Conservation (phyloP, 1,140 invertebrate species). For the Anastrepha ludens region DNA sequence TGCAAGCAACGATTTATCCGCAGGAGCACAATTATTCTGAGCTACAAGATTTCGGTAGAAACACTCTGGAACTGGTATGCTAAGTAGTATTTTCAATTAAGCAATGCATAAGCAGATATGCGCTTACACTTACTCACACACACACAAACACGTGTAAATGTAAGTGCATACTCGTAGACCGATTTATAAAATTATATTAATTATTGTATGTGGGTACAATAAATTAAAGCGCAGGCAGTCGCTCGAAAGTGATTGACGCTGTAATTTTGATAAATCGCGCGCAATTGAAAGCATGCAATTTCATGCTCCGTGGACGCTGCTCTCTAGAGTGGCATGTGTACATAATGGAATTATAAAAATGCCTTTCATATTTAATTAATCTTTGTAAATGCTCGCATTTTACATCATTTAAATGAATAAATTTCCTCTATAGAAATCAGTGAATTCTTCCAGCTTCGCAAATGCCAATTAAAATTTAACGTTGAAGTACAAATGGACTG, state of each 20-base stretch:
- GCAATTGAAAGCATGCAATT: no score
- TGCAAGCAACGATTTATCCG: background rate
- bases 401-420: background rate
- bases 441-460: background rate
- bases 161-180: background rate
- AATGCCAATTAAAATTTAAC: background rate
- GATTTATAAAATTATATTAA: background rate
- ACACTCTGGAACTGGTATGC: background rate
- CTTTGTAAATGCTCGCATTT: background rate
- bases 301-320: no score
- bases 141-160: background rate
- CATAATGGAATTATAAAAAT: conserved; percentile 42
- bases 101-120: background rate
- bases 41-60: background rate
- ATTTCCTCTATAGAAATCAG: background rate
- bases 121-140: background rate
- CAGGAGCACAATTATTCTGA: background rate
- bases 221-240: no score
- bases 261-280: no score
- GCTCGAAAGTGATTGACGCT: no score
- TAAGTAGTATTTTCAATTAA: background rate
- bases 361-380: conserved; percentile 43
- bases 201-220: background rate
- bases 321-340: no score
- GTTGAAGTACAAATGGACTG: background rate